Base-by-base conservation (phyloP, 2,797 vertebrate species). In the Phylloscopus collybita region DNA sequence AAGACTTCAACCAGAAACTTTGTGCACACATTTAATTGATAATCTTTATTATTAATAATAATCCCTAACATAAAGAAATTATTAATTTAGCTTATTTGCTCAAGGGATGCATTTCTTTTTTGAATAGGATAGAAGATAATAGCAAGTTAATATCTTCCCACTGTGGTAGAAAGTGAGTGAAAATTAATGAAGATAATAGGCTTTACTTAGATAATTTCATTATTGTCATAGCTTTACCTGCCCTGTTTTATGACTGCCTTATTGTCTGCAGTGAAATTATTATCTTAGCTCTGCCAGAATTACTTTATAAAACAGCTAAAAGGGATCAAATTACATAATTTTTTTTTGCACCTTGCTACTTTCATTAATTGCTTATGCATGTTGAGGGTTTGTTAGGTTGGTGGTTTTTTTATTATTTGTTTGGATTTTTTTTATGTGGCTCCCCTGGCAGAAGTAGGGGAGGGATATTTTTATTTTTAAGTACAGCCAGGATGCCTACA, bases 101-200 rank as follows among this genome's bases (percentile, higher is more conserved):
- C 75, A 92, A 82, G 87, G 83, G 88, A 93, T 93, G 51, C 57
- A 62, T 94, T 96, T 89, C 14, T 61, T 95, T 95, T 90, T 66
- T 80, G 42, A 96, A 92, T 57, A 71, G 51, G 53, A 67, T 62
- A 95, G 61, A 92, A 69, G 56, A 89, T 81, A 96, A 94, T 96
- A 96, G 50, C 56, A 93, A 95, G 67, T 91, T 96, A 95, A 95
- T 96, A 92, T 94, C 80, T 90, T 97, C 85, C 80, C 81, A 88
- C 79, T 93, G 75, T 96, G 74, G 76, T 88, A 44, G 51, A 83
- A 96, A 96, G 65, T 94, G 93, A 94, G 79, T 85, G 76, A 93
- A 96, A 97, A 95, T 95, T 97, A 95, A 96, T 95, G 92, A 94
- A 87, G 92, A 89, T 97, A 97, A 96, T 96, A 96, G 87, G 79